Evolutionary conservation across 2,888 invertebrate species (phyloP).

Genomic region (Dynastes grantii): DNA sequence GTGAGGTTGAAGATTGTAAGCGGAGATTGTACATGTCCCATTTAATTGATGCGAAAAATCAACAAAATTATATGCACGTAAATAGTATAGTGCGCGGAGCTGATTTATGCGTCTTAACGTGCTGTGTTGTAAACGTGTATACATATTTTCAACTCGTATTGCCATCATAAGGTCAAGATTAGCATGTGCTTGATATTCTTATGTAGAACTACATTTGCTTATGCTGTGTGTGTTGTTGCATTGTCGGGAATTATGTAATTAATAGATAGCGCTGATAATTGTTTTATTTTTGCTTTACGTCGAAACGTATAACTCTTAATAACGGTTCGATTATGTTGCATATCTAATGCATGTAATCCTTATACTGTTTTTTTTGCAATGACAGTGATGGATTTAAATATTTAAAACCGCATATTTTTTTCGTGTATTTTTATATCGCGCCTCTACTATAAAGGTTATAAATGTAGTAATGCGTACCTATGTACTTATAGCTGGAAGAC

Average conservation of each 20-base stretch:
- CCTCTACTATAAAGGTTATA: too few relatives aligned
- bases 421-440: too few relatives aligned
- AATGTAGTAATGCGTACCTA: too few relatives aligned
- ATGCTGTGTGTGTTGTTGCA: slow-evolving; percentile 12
- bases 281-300: slow-evolving; percentile 25
- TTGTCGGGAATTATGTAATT: slow-evolving; percentile 34
- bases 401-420: background rate
- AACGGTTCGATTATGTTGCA: slow-evolving; percentile 20
- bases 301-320: background rate
- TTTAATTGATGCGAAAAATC: slow-evolving; percentile 14
- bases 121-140: slow-evolving; percentile 16
- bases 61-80: slow-evolving; percentile 11
- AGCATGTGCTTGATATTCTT: slow-evolving; percentile 37
- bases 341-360: background rate
- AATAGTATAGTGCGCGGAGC: background rate
- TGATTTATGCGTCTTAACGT: slow-evolving; percentile 13
- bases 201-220: slow-evolving; percentile 11
- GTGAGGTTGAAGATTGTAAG: too few relatives aligned
- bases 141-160: slow-evolving; percentile 23
- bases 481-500: background rate
- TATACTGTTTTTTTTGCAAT: background rate
- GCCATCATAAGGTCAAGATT: slow-evolving; percentile 42
- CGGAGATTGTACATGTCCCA: background rate
- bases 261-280: slow-evolving; percentile 22
- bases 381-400: slow-evolving; percentile 3